A percentile compares a stretch with the other conserved stretches of the same genome.
phyloP scores from a whole-genome alignment of 2,888 invertebrate genomes.

The Lobophora halterata region DNA sequence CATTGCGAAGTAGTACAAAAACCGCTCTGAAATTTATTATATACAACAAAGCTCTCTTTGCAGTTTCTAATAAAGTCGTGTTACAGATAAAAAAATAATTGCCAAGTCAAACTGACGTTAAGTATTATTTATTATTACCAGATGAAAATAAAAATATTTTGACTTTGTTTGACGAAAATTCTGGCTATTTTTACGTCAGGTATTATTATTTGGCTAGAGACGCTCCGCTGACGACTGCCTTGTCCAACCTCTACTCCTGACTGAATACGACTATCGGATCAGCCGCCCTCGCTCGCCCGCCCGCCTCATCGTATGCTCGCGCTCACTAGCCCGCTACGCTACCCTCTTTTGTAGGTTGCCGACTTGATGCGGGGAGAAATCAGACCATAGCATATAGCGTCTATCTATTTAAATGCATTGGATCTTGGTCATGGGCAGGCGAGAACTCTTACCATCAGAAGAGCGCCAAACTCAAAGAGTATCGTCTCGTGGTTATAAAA shows the following conservation, averaged over 20 bases:
- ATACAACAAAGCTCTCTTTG: not conserved
- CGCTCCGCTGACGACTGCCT: constrained; percentile 42
- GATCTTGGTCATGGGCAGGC: no score
- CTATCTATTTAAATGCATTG: no score
- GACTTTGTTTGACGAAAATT: not conserved
- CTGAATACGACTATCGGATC: constrained; percentile 41
- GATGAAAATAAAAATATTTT: constrained; percentile 27
- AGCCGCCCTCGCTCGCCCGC: constrained; percentile 6
- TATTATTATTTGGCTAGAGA: constrained; percentile 6
- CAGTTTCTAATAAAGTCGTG: constrained; percentile 3
- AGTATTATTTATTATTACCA: constrained; percentile 30
- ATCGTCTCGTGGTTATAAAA: no score
- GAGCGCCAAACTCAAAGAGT: no score
- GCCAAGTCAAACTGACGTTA: constrained; percentile 22
- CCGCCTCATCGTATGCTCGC: no score
- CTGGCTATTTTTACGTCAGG: not conserved
- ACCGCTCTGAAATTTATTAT: constrained; percentile 14
- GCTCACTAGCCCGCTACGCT: no score
- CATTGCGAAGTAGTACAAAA: constrained; percentile 57
- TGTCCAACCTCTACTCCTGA: constrained; percentile 43
- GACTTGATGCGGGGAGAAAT: no score
- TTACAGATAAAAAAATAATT: constrained; percentile 21
- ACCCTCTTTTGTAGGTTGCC: no score
- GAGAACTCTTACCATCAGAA: no score
- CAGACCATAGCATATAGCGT: no score